Evolutionary conservation across 2,797 vertebrate genomes (phyloP), one percentile per base, ranked within the genome.

Genomic region (Peromyscus eremicus): DNA sequence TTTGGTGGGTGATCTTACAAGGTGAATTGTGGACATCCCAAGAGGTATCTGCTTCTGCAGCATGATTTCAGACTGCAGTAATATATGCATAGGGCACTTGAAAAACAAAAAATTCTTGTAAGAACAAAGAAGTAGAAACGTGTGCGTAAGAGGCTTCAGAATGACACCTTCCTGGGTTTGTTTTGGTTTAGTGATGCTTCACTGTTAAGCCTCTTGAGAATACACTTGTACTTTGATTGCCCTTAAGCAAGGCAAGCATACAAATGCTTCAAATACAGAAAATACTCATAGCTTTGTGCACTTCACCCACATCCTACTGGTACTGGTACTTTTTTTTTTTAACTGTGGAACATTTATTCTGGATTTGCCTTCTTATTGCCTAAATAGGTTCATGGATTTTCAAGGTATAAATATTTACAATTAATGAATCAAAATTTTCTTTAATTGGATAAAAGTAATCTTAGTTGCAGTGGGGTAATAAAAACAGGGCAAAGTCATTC

Each of bases 361-460:
- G 7, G 1, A 66, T 55, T 57, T 49, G 6, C 62, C 29, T 37
- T 77, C 82, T 75, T 92, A 2, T 71, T 79, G 34, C 52, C 29
- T 32, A 91, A 70, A 46, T 34, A 64, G n/a, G 29, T 43, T 29
- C 66, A 83, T 90, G 34, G 91, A 10, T 68, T 82, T 92, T 25
- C 16, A 23, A 57, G 52, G 32, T 83, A 10, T 32, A 92, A 79
- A 88, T 70, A 94, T 79, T 46, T 85, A 29, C 2, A 73, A 71
- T 57, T 91, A 89, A 91, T 82, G 91, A 76, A 40, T 83, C 40
- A 64, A 13, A 49, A 62, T 92, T 92, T 27, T 75, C 57, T 80
- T 62, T 68, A 71, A 71, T 62, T 84, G 32, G 29, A 37, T 60
- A 52, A 29, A 91, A 23, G 32, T 70, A n/a, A 55, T 43, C 77